phyloP scores from a whole-genome alignment of 2,113 vertebrate genomes.

The Catharus minimus region DNA sequence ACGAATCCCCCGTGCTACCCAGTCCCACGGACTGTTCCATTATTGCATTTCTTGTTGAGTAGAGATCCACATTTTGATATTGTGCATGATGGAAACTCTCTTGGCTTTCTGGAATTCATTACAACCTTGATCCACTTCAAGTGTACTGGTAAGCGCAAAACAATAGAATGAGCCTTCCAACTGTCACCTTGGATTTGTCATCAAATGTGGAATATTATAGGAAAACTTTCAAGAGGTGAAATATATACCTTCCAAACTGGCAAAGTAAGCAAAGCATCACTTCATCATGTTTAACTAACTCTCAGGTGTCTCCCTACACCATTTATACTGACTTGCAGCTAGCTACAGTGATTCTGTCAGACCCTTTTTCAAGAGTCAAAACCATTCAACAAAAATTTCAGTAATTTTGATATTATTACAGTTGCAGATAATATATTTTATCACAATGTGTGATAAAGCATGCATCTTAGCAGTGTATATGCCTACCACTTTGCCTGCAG shows the following conservation, averaged over 20 bases:
- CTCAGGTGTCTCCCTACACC: neutral
- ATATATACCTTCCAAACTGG: conserved; percentile 43
- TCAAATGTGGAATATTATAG: conserved; percentile 49
- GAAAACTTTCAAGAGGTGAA: conserved; percentile 49
- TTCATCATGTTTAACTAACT: conserved; percentile 46
- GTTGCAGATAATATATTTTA: neutral
- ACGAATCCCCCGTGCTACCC: neutral
- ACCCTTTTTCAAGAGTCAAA: conserved; percentile 4
- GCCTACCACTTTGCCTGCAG: neutral
- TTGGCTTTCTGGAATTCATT: conserved; percentile 72
- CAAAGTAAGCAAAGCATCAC: conserved; percentile 42
- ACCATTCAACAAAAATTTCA: neutral
- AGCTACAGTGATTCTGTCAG: neutral
- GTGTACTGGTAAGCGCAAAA: conserved; percentile 53
- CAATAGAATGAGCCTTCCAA: conserved; percentile 42
- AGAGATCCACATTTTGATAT: conserved; percentile 19
- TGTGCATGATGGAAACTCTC: neutral
- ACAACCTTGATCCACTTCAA: conserved; percentile 40
- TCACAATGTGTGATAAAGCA: neutral
- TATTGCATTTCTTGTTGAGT: conserved; percentile 40
- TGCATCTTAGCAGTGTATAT: neutral
- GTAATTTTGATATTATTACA: neutral
- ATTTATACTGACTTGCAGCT: neutral
- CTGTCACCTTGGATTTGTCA: conserved; percentile 60
- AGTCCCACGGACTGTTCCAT: neutral